These are phyloP conservation scores for Ornithoptera alexandrae DNA, from an alignment of 2,888 invertebrate species.

Conservation along the genomic window DNA sequence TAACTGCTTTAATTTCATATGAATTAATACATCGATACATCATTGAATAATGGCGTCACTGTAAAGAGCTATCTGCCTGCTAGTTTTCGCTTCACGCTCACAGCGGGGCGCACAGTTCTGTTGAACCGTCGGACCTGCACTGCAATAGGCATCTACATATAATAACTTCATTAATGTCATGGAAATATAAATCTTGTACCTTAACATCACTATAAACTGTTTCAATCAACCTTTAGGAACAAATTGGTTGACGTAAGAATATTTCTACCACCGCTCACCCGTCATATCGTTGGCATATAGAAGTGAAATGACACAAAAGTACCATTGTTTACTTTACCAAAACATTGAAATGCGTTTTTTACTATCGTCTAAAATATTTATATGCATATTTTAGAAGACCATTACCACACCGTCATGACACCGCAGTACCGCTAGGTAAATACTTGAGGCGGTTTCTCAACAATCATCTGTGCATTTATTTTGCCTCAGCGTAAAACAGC, in stretches of 20 bases:
- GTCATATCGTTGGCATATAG: slow-evolving; percentile 60
- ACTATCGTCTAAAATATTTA: slow-evolving; percentile 58
- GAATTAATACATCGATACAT: slow-evolving; percentile 75
- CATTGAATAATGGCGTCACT: slow-evolving; percentile 55
- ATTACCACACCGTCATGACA: slow-evolving; percentile 52
- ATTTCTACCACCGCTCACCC: slow-evolving; percentile 45
- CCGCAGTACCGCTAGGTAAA: slow-evolving; percentile 61
- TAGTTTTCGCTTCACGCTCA: slow-evolving; percentile 61
- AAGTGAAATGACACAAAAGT: slow-evolving; percentile 43
- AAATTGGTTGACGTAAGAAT: background rate
- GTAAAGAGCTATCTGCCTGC: slow-evolving; percentile 64
- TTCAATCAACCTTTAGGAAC: background rate
- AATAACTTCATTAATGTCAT: slow-evolving; percentile 15
- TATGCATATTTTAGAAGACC: slow-evolving; percentile 61
- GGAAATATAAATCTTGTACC: slow-evolving; percentile 1
- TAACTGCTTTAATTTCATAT: slow-evolving; percentile 72
- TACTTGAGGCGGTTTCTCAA: slow-evolving; percentile 55
- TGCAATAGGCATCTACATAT: slow-evolving; percentile 51
- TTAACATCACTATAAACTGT: background rate
- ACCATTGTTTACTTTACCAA: slow-evolving; percentile 42
- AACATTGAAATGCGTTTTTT: slow-evolving; percentile 49
- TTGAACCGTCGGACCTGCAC: slow-evolving; percentile 59
- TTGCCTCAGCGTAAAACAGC: slow-evolving; percentile 62
- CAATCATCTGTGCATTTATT: slow-evolving; percentile 52
- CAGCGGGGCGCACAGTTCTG: slow-evolving; percentile 59